Conservation (phyloP, 2,888 invertebrate genomes). For the Eilema sororculum region DNA sequence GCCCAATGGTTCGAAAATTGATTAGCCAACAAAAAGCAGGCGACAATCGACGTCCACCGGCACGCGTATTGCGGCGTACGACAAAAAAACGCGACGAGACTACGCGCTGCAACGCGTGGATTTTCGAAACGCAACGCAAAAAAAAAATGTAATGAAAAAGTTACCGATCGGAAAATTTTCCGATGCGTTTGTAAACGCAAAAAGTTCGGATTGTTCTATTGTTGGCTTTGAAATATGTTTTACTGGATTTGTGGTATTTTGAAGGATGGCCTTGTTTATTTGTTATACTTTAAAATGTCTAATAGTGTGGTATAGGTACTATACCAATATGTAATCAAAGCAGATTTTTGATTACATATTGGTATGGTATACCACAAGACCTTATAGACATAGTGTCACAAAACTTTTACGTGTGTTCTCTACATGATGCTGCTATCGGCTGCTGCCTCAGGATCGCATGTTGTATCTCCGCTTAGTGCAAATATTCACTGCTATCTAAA, state of each 20-base stretch:
- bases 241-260: conserved; percentile 15
- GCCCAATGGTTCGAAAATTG: conserved; percentile 59
- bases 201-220: conserved; percentile 48
- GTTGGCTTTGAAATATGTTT: conserved; percentile 33
- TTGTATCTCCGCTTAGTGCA: too few relatives aligned
- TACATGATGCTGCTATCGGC: too few relatives aligned
- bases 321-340: too few relatives aligned
- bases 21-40: conserved; percentile 66
- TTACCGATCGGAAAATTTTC: conserved; percentile 41
- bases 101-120: conserved; percentile 47
- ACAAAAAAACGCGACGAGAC: conserved; percentile 50
- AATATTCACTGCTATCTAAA: too few relatives aligned
- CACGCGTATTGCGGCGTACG: conserved; percentile 63
- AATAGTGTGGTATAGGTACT: too few relatives aligned
- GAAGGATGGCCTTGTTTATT: neutral
- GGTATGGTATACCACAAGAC: neutral
- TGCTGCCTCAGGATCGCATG: too few relatives aligned
- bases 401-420: neutral
- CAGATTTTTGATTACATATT: neutral
- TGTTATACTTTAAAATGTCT: neutral
- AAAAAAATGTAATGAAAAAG: conserved; percentile 46
- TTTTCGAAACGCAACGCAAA: conserved; percentile 53
- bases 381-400: neutral
- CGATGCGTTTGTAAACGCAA: conserved; percentile 45
- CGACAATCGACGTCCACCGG: conserved; percentile 58